Conservation (phyloP, 2,113 vertebrate genomes). For the Melospiza georgiana region DNA sequence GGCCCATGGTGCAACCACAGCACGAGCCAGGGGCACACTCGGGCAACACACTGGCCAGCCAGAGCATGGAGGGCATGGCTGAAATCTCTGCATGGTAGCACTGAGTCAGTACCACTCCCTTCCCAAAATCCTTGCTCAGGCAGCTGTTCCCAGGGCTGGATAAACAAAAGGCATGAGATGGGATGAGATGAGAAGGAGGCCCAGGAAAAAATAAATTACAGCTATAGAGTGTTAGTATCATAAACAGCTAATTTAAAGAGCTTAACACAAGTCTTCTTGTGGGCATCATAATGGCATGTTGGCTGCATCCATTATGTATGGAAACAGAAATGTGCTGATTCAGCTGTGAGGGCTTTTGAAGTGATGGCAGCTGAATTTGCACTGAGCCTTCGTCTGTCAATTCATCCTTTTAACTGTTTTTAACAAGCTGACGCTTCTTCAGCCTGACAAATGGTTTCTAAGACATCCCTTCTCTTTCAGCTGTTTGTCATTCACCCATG, state of each 20-base stretch:
- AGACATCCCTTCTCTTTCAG: constrained; percentile 27
- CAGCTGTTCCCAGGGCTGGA: not conserved
- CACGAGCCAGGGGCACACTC: fast-evolving
- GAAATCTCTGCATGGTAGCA: not conserved
- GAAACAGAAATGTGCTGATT: constrained; percentile 32
- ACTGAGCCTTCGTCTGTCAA: constrained; percentile 21
- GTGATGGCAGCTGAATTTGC: constrained; percentile 20
- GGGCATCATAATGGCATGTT: not conserved
- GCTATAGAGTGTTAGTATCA: not conserved
- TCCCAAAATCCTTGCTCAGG: not conserved
- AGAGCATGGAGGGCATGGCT: not conserved
- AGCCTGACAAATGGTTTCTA: constrained; percentile 25
- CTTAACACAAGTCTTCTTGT: not conserved
- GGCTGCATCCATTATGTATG: constrained; percentile 4
- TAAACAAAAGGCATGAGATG: not conserved
- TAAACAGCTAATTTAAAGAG: not conserved
- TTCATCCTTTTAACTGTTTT: constrained; percentile 31
- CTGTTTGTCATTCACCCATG: constrained; percentile 4
- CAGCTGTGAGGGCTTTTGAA: constrained; percentile 39
- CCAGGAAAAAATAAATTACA: not conserved
- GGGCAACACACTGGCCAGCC: fast-evolving
- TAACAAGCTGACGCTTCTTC: not conserved
- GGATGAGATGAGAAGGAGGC: not conserved
- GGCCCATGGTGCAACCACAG: fast-evolving
- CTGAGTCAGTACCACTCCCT: not conserved